Conservation (phyloP, 2,113 vertebrate species). For the Chaenocephalus aceratus region DNA sequence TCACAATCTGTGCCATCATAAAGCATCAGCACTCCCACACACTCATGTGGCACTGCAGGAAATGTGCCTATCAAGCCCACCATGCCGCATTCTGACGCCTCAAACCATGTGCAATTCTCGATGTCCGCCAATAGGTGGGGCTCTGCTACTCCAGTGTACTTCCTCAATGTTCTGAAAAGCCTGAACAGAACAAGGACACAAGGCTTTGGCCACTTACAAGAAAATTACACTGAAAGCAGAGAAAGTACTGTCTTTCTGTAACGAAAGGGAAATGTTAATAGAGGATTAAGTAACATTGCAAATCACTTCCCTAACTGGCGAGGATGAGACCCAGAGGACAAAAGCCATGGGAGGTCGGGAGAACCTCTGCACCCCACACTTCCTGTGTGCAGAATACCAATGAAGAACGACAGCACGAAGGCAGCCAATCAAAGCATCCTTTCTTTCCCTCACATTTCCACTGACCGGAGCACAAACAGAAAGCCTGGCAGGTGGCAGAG, state of each 20-base stretch:
- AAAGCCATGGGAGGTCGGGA: constrained; percentile 38
- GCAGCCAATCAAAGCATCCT: constrained; percentile 71
- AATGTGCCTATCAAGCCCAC: constrained; percentile 28
- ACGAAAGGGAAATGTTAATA: constrained; percentile 42
- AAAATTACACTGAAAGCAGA: constrained; percentile 31
- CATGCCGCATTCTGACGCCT: constrained; percentile 18
- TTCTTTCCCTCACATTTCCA: constrained; percentile 65
- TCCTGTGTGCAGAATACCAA: constrained; percentile 79
- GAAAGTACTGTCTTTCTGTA: constrained; percentile 1
- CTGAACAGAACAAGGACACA: background rate
- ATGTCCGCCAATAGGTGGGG: constrained; percentile 70
- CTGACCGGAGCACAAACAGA: constrained; percentile 52
- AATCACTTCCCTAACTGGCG: constrained; percentile 38
- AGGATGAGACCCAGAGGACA: constrained; percentile 40
- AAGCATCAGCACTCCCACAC: constrained; percentile 30
- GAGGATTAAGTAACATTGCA: constrained; percentile 46
- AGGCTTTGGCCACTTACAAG: constrained; percentile 28
- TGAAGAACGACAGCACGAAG: constrained; percentile 60
- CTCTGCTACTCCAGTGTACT: constrained; percentile 64
- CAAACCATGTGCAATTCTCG: constrained; percentile 41
- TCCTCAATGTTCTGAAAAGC: background rate
- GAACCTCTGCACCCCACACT: constrained; percentile 67
- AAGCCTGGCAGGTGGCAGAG: constrained; percentile 31
- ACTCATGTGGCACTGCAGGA: constrained; percentile 35
- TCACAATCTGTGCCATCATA: constrained; percentile 28